Conservation (phyloP, 2,113 vertebrate genomes). For the Microtus ochrogaster region DNA sequence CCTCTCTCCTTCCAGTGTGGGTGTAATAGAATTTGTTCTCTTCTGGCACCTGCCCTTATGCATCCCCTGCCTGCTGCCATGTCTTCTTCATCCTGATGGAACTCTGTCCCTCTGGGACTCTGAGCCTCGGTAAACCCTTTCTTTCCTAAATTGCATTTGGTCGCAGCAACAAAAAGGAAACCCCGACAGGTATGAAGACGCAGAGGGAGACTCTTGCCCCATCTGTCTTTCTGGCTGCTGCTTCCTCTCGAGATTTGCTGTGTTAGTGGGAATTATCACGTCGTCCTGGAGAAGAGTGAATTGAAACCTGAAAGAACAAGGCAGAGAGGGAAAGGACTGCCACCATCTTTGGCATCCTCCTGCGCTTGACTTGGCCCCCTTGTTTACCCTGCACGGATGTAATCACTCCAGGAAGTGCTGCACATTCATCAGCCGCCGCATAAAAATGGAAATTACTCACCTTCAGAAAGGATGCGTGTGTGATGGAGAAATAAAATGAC, state of each 20-base stretch:
- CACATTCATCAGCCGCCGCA: neutral
- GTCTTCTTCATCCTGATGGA: no score
- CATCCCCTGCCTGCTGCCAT: no score
- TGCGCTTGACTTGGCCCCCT: neutral
- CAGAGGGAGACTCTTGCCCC: neutral
- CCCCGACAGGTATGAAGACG: neutral
- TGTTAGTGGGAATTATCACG: neutral
- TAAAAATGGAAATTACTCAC: constrained; percentile 48
- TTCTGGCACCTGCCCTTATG: no score
- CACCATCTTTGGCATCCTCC: neutral
- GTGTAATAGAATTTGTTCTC: no score
- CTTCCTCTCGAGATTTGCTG: neutral
- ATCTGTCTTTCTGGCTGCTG: neutral
- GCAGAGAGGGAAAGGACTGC: neutral
- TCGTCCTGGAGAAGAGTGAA: neutral
- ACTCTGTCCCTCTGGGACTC: no score
- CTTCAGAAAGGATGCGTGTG: constrained; percentile 51
- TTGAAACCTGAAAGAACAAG: neutral
- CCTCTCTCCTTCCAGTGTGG: no score
- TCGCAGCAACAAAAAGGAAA: neutral
- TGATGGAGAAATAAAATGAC: constrained; percentile 39
- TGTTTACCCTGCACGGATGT: neutral
- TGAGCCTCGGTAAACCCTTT: no score
- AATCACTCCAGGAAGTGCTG: neutral
- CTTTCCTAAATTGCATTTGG: neutral